phyloP scores from a whole-genome alignment of 2,797 vertebrate species.

The Crotalus adamanteus region DNA sequence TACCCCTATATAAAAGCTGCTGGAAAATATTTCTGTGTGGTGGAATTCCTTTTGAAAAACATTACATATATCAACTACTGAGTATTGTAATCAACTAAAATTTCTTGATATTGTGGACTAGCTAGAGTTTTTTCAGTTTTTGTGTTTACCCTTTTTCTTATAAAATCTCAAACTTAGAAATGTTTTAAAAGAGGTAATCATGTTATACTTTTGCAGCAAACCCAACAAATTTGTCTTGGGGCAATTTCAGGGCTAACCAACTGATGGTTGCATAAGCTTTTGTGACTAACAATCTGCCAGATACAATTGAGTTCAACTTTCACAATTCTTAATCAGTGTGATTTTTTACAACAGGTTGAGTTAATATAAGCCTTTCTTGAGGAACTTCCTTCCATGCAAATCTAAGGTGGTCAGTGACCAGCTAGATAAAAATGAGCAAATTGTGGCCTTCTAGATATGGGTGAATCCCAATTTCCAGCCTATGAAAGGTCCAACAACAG shows the following conservation, averaged over 20 bases:
- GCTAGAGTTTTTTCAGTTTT: background rate
- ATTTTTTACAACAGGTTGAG: background rate
- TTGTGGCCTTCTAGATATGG: background rate
- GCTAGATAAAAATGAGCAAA: background rate
- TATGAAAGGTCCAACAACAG: background rate
- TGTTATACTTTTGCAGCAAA: background rate
- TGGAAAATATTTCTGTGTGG: background rate
- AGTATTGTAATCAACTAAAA: background rate
- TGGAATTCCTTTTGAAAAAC: background rate
- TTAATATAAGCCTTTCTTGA: background rate
- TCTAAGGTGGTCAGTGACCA: background rate
- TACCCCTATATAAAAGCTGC: background rate
- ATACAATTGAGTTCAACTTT: background rate
- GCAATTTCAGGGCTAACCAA: background rate
- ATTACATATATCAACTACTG: background rate
- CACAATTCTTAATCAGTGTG: background rate
- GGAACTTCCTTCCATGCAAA: background rate
- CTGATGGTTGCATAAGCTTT: background rate
- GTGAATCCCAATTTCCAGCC: background rate
- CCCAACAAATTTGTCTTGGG: background rate
- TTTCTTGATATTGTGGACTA: too few relatives aligned
- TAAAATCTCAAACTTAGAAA: background rate
- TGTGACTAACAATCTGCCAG: background rate
- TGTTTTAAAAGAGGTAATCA: background rate
- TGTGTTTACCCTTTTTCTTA: background rate